Evolutionary conservation across 1,140 invertebrate genomes (phyloP), one percentile per base, ranked within the genome.

Genomic region (Aleiodes sp.): DNA sequence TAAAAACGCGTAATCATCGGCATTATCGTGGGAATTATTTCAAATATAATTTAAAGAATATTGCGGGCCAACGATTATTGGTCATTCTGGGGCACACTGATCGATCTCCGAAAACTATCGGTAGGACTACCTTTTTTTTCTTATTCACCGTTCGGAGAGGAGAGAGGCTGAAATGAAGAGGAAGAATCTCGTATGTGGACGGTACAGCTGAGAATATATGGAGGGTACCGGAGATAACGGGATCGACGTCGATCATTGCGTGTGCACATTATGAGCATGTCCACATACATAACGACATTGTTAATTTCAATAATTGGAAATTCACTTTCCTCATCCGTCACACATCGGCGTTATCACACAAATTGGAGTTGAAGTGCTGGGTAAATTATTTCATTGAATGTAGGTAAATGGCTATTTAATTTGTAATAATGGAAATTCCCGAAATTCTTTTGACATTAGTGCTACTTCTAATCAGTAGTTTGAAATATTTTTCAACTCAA

Each of bases 171-270:
- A 35, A 4, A 68, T 33, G 59, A 26, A 41, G 33, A 7, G 33
- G 14, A 19, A 52, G 16, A 52, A 12, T 19, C 14, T 28, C 19
- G 6, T 59, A 26, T 28, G 28, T 39, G 14, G 33, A 60, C 6
- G 26, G n/a, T 37, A 39, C 29, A 62, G 39, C 43, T 29, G 39
- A 46, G 67, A 62, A 59, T 29, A 59, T 59, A 59, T 59, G 73
- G 78, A 81, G 80, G 78, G 76, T 81, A 80, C 78, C n/a, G n/a
- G 79, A 81, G 76, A 70, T 82, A 82, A 82, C 80, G 80, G 80
- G 76, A 81, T 76, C 64, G 35, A 69, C 77, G 74, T 75, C 76
- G 76, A 80, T 80, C 75, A 68, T 76, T 57, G 63, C 31, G 56
- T 35, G 61, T 65, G 35, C 71, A 59, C 71, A 31, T 41, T 52